phyloP scores from a whole-genome alignment of 1,140 invertebrate genomes.

The Papilio polytes region DNA sequence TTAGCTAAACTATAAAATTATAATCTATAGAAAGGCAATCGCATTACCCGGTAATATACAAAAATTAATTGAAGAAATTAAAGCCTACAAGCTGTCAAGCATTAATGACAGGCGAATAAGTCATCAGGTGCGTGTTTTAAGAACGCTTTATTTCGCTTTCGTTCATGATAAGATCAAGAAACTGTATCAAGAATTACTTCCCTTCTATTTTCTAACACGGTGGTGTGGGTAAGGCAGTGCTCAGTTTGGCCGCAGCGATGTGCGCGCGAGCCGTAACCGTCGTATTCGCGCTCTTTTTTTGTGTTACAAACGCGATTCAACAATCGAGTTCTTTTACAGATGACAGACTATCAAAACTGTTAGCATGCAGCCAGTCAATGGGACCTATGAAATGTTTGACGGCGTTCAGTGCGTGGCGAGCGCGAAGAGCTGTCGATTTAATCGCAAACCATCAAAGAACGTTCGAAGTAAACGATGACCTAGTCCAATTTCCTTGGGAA shows the following conservation, averaged over 20 bases:
- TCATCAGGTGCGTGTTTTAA: conserved; percentile 19
- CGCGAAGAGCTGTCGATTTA: conserved; percentile 61
- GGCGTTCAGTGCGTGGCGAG: conserved; percentile 73
- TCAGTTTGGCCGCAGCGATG: conserved; percentile 74
- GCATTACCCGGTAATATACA: background rate
- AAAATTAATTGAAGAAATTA: background rate
- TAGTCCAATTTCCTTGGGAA: conserved; percentile 72
- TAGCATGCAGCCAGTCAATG: conserved; percentile 61
- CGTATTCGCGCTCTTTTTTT: conserved; percentile 61
- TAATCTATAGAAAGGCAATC: background rate
- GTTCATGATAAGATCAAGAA: conserved; percentile 30
- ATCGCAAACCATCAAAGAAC: conserved; percentile 41
- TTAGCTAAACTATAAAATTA: too few relatives aligned
- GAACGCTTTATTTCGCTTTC: conserved; percentile 45
- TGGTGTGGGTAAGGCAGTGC: conserved; percentile 45
- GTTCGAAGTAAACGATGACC: conserved; percentile 53
- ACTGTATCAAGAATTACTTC: conserved; percentile 43
- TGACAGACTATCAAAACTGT: conserved; percentile 47
- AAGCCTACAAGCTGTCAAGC: conserved; percentile 1
- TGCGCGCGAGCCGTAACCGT: conserved; percentile 69
- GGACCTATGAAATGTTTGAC: conserved; percentile 74
- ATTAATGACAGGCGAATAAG: background rate
- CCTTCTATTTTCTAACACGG: conserved; percentile 55
- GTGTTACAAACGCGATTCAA: conserved; percentile 52
- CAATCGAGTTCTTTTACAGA: conserved; percentile 39